Conservation (phyloP, 2,888 invertebrate genomes). For the Venustoraphidia nigricollis region DNA sequence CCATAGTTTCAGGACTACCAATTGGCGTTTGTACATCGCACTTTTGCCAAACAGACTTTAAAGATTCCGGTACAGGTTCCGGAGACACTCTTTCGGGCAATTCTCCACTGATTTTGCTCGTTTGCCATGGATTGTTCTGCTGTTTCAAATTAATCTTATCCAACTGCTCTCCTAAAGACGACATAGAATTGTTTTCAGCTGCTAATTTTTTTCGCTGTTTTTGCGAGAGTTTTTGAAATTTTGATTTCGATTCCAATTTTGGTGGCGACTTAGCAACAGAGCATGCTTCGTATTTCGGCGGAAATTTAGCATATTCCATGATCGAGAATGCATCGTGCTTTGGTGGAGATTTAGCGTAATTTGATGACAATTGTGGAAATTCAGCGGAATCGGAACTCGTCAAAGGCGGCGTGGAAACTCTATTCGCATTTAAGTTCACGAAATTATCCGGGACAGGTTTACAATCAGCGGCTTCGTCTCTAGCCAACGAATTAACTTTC, state of each 20-base stretch:
- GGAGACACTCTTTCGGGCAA: conserved; percentile 1
- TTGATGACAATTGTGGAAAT: conserved; percentile 16
- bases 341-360: too few species aligned
- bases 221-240: conserved; percentile 38
- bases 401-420: conserved; percentile 5
- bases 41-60: not conserved
- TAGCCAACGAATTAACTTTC: conserved; percentile 29
- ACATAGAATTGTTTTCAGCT: conserved; percentile 27
- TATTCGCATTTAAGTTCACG: conserved; percentile 16
- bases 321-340: too few species aligned
- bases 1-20: conserved; percentile 17
- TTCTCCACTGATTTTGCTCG: too few species aligned
- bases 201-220: conserved; percentile 46
- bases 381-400: conserved; percentile 10
- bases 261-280: conserved; percentile 1
- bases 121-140: too few species aligned
- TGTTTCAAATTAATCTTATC: conserved; percentile 23
- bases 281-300: too few species aligned
- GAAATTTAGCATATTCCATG: too few species aligned
- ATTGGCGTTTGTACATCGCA: conserved; percentile 24
- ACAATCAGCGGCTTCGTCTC: conserved; percentile 25
- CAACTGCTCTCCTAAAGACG: conserved; percentile 22
- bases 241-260: conserved; percentile 15
- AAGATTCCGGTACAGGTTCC: conserved; percentile 7
- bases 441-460: conserved; percentile 27